Percentiles rank a stretch among this genome's conserved stretches.
Evolutionary conservation across 2,797 vertebrate species (phyloP).

Genomic region (Trachurus trachurus): DNA sequence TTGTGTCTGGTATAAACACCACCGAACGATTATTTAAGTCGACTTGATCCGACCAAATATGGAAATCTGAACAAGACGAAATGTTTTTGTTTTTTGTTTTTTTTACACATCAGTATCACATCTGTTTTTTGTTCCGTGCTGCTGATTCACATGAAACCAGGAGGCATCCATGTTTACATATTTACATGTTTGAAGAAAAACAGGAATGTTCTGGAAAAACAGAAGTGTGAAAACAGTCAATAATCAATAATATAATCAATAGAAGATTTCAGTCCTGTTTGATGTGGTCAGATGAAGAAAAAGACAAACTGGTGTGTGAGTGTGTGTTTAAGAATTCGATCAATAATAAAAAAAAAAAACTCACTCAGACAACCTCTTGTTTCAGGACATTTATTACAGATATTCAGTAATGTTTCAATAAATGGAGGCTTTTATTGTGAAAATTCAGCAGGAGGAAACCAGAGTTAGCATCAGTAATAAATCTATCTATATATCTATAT

Average conservation of each 20-base stretch:
- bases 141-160: not conserved
- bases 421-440: not conserved
- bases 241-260: no score
- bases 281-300: not conserved
- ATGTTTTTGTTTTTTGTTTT: not conserved
- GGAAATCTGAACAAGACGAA: not conserved
- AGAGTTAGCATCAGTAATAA: no score
- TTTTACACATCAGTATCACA: not conserved
- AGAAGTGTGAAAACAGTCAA: no score
- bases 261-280: no score
- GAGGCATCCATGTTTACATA: not conserved
- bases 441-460: not conserved
- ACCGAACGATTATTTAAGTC: not conserved
- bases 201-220: no score
- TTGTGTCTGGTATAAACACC: slow-evolving; percentile 8
- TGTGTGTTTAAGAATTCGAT: not conserved
- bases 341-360: no score
- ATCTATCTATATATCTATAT: no score
- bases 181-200: not conserved
- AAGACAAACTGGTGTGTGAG: no score
- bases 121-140: not conserved
- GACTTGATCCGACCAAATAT: slow-evolving; percentile 4
- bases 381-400: no score
- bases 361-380: no score
- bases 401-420: no score